Evolutionary conservation across 1,140 invertebrate species (phyloP).

Genomic region (Eueides isabella): DNA sequence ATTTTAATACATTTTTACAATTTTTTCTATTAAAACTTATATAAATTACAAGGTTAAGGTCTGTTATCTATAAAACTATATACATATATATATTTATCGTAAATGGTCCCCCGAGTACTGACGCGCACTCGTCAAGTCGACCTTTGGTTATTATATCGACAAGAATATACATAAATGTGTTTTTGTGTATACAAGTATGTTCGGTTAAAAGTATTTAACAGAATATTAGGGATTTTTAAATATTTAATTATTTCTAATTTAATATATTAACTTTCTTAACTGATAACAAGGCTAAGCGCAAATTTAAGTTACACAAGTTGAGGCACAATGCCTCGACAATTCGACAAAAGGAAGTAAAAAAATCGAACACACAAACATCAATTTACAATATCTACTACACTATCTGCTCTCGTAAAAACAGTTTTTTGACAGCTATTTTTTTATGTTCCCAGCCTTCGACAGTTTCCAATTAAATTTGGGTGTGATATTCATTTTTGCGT

Average conservation of each 20-base stretch:
- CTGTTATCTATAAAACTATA: background rate
- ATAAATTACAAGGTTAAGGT: constrained; percentile 15
- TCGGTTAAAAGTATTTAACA: background rate
- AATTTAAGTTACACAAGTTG: no score
- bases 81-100: background rate
- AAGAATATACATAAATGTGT: no score
- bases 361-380: no score
- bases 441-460: background rate
- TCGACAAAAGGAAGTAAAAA: no score
- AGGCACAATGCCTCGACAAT: no score
- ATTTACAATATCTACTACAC: no score
- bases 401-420: no score
- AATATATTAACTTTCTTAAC: no score
- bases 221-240: no score
- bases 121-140: background rate
- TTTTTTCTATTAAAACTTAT: background rate
- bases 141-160: background rate
- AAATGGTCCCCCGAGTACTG: background rate
- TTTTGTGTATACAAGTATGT: background rate
- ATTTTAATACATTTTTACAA: background rate
- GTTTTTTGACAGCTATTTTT: background rate
- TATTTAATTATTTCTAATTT: no score
- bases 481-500: background rate
- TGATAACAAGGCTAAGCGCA: no score
- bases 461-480: background rate